Percentiles rank a stretch among this genome's conserved stretches.
Conservation (phyloP, 2,888 invertebrate genomes). For the Eupithecia vulgata region DNA sequence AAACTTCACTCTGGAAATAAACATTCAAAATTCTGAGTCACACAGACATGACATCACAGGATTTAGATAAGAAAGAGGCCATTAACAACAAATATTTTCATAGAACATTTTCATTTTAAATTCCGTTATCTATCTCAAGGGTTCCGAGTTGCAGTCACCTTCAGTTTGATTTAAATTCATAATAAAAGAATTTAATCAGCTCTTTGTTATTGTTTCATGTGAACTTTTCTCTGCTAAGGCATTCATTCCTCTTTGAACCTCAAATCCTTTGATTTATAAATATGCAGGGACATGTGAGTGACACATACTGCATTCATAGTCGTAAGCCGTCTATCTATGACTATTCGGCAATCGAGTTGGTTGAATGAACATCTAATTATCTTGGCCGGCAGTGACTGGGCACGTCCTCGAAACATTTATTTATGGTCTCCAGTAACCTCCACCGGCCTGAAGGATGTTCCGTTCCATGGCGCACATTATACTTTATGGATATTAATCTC, state of each 20-base stretch:
- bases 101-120: neutral
- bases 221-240: slow-evolving; percentile 8
- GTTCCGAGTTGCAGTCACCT: neutral
- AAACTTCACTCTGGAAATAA: neutral
- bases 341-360: slow-evolving; percentile 35
- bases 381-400: slow-evolving; percentile 48
- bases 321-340: slow-evolving; percentile 23
- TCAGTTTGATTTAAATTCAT: neutral
- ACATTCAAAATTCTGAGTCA: neutral
- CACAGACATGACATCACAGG: neutral
- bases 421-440: slow-evolving; percentile 47
- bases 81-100: neutral
- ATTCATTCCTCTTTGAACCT: slow-evolving; percentile 13
- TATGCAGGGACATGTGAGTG: slow-evolving; percentile 18
- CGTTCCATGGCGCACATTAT: slow-evolving; percentile 46
- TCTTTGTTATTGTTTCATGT: slow-evolving; percentile 20
- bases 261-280: slow-evolving; percentile 26
- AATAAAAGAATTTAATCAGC: neutral
- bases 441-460: slow-evolving; percentile 43
- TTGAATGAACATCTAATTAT: slow-evolving; percentile 55
- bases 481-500: slow-evolving; percentile 47
- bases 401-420: slow-evolving; percentile 51
- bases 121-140: neutral
- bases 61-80: neutral
- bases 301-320: slow-evolving; percentile 24